A percentile compares a stretch with the other conserved stretches of the same genome.
Conservation (phyloP, 2,888 invertebrate genomes). For the Microctonus brassicae region DNA sequence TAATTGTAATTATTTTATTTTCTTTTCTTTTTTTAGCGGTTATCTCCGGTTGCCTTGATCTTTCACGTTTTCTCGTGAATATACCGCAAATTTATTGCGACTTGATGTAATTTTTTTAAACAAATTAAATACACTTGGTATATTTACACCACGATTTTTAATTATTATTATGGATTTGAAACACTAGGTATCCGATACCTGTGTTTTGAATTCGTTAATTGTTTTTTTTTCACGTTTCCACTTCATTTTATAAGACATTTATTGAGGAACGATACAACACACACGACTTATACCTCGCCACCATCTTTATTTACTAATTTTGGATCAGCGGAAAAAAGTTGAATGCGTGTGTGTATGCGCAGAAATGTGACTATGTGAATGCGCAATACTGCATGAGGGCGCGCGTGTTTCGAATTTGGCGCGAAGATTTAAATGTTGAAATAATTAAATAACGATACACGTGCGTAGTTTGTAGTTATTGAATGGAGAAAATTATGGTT, state of each 20-base stretch:
- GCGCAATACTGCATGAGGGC: slow-evolving; percentile 1
- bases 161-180: slow-evolving; percentile 32
- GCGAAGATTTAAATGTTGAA: background rate
- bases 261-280: slow-evolving; percentile 57
- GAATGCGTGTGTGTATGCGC: background rate
- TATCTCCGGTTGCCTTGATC: slow-evolving; percentile 12
- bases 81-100: background rate
- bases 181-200: slow-evolving; percentile 44
- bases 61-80: slow-evolving; percentile 19
- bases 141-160: slow-evolving; percentile 46
- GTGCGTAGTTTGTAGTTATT: too few relatives aligned
- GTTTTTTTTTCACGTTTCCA: slow-evolving; percentile 53
- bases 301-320: slow-evolving; percentile 70
- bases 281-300: slow-evolving; percentile 60
- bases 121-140: slow-evolving; percentile 41
- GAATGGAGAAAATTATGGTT: slow-evolving; percentile 13
- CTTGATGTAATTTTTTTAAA: background rate
- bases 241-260: slow-evolving; percentile 61
- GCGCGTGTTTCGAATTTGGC: slow-evolving; percentile 15
- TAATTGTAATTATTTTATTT: too few relatives aligned
- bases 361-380: background rate
- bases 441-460: background rate
- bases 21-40: slow-evolving; percentile 25
- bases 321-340: slow-evolving; percentile 52
- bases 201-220: slow-evolving; percentile 42